Evolutionary conservation across 2,113 vertebrate genomes (phyloP).

Genomic region (Silurus glanis): DNA sequence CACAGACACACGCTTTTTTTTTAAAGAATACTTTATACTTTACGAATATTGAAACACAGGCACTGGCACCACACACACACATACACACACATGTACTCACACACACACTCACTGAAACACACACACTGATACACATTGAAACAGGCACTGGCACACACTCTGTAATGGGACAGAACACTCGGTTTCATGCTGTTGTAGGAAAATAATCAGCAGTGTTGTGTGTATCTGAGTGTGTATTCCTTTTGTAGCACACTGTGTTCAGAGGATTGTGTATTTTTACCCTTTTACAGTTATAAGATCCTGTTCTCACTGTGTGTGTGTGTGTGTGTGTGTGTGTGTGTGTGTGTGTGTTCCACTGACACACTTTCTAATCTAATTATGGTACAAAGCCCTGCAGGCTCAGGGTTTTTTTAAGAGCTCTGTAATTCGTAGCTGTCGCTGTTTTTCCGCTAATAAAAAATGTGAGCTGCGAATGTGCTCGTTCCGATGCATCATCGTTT

Average conservation of each 20-base stretch:
- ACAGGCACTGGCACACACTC: no score
- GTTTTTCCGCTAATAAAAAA: slow-evolving; percentile 13
- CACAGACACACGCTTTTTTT: no score
- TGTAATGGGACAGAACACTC: background rate
- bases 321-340: background rate
- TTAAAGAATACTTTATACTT: no score
- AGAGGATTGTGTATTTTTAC: background rate
- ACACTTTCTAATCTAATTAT: slow-evolving; percentile 38
- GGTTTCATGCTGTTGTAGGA: background rate
- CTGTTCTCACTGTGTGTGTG: background rate
- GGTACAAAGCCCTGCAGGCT: background rate
- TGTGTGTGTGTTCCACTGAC: slow-evolving; percentile 13
- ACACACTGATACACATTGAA: background rate
- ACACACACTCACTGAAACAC: no score
- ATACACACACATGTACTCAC: no score
- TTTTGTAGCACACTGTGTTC: background rate
- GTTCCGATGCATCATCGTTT: no score
- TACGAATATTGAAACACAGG: no score
- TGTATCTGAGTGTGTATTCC: background rate
- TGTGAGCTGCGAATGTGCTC: background rate
- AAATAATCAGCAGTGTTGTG: background rate
- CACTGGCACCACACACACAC: no score
- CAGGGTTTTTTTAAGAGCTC: background rate
- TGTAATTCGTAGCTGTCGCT: slow-evolving; percentile 21
- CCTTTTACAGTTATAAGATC: background rate